Evolutionary conservation across 1,140 invertebrate species (phyloP).

Genomic region (Chymomyza costata): DNA sequence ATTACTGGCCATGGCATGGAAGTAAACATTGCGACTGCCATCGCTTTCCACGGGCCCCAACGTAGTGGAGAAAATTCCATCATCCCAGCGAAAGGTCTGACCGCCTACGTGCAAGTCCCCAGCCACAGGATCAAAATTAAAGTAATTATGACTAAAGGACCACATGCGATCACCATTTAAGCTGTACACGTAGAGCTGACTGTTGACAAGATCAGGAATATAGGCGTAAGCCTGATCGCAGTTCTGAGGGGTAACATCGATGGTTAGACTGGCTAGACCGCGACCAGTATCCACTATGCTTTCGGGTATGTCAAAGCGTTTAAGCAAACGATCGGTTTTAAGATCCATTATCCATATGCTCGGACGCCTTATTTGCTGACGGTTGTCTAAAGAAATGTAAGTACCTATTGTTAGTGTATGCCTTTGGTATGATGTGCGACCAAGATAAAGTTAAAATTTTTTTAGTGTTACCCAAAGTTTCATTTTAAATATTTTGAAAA

Average conservation of each 20-base stretch:
- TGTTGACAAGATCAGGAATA: slow-evolving; percentile 82
- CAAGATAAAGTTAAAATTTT: too few species aligned
- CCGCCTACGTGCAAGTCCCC: slow-evolving; percentile 82
- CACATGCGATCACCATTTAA: slow-evolving; percentile 79
- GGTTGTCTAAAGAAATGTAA: slow-evolving; percentile 75
- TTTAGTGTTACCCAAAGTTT: too few species aligned
- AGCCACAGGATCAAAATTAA: slow-evolving; percentile 82
- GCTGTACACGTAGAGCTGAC: slow-evolving; percentile 82
- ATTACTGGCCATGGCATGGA: slow-evolving; percentile 81
- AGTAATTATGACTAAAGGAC: slow-evolving; percentile 84
- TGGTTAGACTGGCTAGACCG: slow-evolving; percentile 80
- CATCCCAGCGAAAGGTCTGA: slow-evolving; percentile 83
- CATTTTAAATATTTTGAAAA: too few species aligned
- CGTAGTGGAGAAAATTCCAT: slow-evolving; percentile 83
- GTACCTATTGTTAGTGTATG: too few species aligned
- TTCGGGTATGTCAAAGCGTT: slow-evolving; percentile 62
- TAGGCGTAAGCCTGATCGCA: slow-evolving; percentile 84
- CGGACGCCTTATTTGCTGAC: slow-evolving; percentile 77
- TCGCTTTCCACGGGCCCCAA: slow-evolving; percentile 77
- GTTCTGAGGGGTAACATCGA: slow-evolving; percentile 79
- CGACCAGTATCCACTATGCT: slow-evolving; percentile 58
- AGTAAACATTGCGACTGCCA: slow-evolving; percentile 79
- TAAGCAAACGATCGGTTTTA: slow-evolving; percentile 76
- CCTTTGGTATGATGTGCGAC: too few species aligned
- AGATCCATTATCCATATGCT: slow-evolving; percentile 83